Conservation (phyloP, 2,888 invertebrate species). For the Parthenolecanium corni region DNA sequence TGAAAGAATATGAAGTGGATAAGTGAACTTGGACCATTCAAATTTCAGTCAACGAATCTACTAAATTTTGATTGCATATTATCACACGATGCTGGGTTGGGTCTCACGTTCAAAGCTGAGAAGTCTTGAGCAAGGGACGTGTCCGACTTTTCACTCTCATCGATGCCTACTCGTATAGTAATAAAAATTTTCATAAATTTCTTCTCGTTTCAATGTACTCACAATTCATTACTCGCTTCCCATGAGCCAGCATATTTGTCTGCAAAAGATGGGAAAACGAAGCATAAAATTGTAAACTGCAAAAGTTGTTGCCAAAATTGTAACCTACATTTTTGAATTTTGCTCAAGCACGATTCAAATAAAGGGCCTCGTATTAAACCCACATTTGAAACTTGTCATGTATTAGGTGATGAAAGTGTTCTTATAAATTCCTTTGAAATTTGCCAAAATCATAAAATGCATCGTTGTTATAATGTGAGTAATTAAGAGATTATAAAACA, state of each 20-base stretch:
- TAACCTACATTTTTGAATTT: conserved; percentile 13
- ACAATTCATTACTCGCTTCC: conserved; percentile 5
- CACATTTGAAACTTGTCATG: not conserved
- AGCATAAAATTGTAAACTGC: too few species aligned
- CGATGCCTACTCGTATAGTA: conserved; percentile 18
- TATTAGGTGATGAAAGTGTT: conserved; percentile 10
- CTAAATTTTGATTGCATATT: too few species aligned
- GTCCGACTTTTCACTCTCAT: conserved; percentile 26
- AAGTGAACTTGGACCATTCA: too few species aligned
- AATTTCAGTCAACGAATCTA: too few species aligned
- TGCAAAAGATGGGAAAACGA: not conserved
- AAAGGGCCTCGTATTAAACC: conserved; percentile 14
- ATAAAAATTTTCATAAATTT: not conserved
- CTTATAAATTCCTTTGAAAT: conserved; percentile 12
- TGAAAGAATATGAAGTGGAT: too few species aligned
- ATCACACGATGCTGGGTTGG: too few species aligned
- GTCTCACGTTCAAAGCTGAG: not conserved
- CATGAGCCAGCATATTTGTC: conserved; percentile 10
- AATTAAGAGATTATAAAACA: too few species aligned
- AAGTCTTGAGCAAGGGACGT: conserved; percentile 13
- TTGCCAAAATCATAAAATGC: conserved; percentile 2
- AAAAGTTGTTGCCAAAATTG: too few species aligned
- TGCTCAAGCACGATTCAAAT: conserved; percentile 6
- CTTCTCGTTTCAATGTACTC: not conserved
- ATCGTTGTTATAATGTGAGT: too few species aligned